phyloP scores from a whole-genome alignment of 2,797 vertebrate genomes.

The Columba guinea region DNA sequence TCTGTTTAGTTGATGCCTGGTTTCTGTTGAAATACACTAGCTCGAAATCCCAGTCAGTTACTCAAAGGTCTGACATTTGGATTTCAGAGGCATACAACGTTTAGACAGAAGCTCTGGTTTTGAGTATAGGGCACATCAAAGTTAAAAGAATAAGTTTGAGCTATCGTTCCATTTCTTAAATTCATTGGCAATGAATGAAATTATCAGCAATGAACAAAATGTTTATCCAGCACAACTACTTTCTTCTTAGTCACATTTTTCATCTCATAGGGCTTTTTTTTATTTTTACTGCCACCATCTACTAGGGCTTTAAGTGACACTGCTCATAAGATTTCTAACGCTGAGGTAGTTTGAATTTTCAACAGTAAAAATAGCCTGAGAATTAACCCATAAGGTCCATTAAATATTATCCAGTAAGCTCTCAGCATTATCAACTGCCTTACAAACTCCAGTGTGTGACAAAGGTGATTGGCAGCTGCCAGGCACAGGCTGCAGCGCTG shows the following conservation, averaged over 20 bases:
- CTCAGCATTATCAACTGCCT: background rate
- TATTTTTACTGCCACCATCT: background rate
- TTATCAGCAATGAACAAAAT: background rate
- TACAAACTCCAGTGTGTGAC: background rate
- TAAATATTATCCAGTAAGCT: background rate
- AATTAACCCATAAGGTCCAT: background rate
- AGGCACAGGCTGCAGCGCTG: conserved; percentile 26
- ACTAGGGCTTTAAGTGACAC: background rate
- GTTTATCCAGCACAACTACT: background rate
- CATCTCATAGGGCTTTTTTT: background rate
- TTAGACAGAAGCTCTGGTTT: background rate
- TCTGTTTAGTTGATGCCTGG: background rate
- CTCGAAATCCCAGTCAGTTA: background rate
- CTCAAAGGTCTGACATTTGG: background rate
- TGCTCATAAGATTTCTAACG: background rate
- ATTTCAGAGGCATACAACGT: background rate
- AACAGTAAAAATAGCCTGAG: background rate
- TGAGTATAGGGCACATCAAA: background rate
- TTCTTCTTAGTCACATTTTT: background rate
- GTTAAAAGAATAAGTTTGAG: background rate
- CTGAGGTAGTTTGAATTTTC: background rate
- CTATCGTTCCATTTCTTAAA: background rate
- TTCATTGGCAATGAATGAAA: background rate
- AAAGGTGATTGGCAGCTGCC: conserved; percentile 24
- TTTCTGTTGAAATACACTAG: background rate